Evolutionary conservation across 2,797 vertebrate genomes (phyloP).

Genomic region (Toxotes lorentzi): DNA sequence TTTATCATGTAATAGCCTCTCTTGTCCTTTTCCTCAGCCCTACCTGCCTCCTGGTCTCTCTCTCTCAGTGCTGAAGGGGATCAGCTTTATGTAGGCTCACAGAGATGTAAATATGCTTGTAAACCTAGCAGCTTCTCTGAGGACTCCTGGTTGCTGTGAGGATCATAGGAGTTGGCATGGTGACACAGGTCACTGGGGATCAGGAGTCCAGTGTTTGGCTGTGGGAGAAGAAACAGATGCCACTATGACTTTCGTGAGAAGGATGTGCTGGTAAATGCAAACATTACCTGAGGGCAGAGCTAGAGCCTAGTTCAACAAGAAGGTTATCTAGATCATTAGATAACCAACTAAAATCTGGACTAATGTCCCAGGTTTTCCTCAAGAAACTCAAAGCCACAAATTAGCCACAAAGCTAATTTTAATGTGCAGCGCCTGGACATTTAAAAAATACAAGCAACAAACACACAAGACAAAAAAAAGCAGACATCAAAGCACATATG

Average conservation of each 20-base stretch:
- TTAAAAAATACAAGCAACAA: neutral
- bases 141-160: constrained; percentile 77
- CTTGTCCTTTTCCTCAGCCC: neutral
- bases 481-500: constrained; percentile 7
- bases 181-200: constrained; percentile 73
- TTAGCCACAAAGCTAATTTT: neutral
- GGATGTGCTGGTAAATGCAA: constrained; percentile 32
- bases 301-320: constrained; percentile 1
- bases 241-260: constrained; percentile 41
- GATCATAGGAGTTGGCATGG: constrained; percentile 75
- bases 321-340: neutral
- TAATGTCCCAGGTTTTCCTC: neutral
- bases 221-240: constrained; percentile 72
- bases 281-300: constrained; percentile 28
- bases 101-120: constrained; percentile 50
- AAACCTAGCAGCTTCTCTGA: constrained; percentile 68
- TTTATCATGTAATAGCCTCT: neutral
- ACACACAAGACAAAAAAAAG: neutral
- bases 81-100: constrained; percentile 51
- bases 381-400: neutral
- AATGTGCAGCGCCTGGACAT: neutral
- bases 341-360: neutral
- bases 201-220: constrained; percentile 71
- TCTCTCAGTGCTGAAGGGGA: constrained; percentile 36
- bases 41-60: constrained; percentile 44